These are phyloP conservation scores for Mimachlamys varia DNA, from an alignment of 2,888 invertebrate species.

Conservation along the genomic window DNA sequence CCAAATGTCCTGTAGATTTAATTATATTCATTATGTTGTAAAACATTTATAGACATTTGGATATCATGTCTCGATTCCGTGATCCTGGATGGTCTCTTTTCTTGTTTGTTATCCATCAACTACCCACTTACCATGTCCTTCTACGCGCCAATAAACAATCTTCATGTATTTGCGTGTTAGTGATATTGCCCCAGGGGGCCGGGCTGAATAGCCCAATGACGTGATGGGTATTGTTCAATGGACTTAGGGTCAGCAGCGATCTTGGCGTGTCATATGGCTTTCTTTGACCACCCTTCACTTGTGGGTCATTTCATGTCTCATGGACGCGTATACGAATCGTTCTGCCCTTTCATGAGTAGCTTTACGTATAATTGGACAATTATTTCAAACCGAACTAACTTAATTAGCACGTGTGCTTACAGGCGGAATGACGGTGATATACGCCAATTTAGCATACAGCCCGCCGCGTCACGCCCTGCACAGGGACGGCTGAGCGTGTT, in stretches of 20 bases:
- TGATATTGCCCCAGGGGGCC: constrained; percentile 4
- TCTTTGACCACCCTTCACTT: constrained; percentile 23
- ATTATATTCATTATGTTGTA: background rate
- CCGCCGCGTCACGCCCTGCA: constrained; percentile 30
- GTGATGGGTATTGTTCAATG: background rate
- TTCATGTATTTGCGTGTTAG: background rate
- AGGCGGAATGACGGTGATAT: constrained; percentile 29
- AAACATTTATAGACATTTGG: background rate
- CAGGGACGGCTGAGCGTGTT: background rate
- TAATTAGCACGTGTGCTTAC: background rate
- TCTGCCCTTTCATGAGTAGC: constrained; percentile 12
- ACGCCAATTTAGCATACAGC: background rate
- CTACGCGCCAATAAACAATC: background rate
- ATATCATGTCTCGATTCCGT: background rate
- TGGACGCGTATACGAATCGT: background rate
- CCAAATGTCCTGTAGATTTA: background rate
- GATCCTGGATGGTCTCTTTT: background rate
- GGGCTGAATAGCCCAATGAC: background rate
- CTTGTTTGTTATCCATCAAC: background rate
- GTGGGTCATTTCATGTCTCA: constrained; percentile 23
- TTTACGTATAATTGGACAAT: constrained; percentile 29
- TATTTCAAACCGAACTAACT: constrained; percentile 27
- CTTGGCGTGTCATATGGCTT: background rate
- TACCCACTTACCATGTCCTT: constrained; percentile 5
- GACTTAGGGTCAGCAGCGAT: background rate